Conservation (phyloP, 1,140 invertebrate genomes). For the Daktulosphaira vitifoliae region DNA sequence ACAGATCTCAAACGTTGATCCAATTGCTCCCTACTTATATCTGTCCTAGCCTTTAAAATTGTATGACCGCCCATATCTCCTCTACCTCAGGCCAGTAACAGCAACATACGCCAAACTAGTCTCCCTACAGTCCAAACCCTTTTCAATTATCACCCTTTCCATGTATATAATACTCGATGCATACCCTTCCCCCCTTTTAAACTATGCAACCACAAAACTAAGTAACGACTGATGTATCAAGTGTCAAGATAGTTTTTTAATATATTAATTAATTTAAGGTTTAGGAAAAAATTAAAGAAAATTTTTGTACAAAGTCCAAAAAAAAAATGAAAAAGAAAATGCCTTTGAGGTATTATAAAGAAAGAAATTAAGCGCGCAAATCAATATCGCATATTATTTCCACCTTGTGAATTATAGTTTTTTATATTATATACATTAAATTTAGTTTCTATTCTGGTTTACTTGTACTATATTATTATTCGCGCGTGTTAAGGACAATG, state of each 20-base stretch:
- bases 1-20: slow-evolving; percentile 33
- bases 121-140: neutral
- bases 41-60: neutral
- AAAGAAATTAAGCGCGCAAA: slow-evolving; percentile 20
- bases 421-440: slow-evolving; percentile 16
- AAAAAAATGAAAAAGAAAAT: too few species aligned
- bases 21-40: slow-evolving; percentile 14
- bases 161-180: slow-evolving; percentile 32
- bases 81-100: slow-evolving; percentile 32
- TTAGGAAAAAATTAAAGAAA: slow-evolving; percentile 30
- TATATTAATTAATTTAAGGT: slow-evolving; percentile 34
- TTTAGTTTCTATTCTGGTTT: slow-evolving; percentile 29
- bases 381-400: slow-evolving; percentile 22
- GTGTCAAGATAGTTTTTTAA: slow-evolving; percentile 33
- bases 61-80: slow-evolving; percentile 14
- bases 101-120: slow-evolving; percentile 6
- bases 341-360: slow-evolving; percentile 25
- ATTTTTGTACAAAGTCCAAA: slow-evolving; percentile 26
- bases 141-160: neutral
- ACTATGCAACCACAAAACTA: slow-evolving; percentile 25
- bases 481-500: slow-evolving; percentile 32
- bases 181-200: slow-evolving; percentile 5
- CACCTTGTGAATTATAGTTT: slow-evolving; percentile 31
- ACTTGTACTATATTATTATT: slow-evolving; percentile 32
- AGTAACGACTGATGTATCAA: slow-evolving; percentile 34